Conservation (phyloP, 2,888 invertebrate genomes). For the Idaea dimidiata region DNA sequence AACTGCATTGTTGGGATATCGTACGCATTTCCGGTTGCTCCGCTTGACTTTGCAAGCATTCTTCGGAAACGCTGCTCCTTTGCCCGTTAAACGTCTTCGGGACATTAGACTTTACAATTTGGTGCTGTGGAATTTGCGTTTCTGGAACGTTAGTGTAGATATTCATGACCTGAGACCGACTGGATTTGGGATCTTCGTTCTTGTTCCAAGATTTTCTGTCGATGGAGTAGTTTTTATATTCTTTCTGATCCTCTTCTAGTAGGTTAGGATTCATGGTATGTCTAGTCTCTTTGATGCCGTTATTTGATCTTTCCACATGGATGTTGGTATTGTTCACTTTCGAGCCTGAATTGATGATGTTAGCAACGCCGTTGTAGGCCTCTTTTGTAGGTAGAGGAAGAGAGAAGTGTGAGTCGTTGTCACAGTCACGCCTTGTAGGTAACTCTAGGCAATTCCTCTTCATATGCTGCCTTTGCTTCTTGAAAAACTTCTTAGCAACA, state of each 20-base stretch:
- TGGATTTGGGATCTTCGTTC: constrained; percentile 59
- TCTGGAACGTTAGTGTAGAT: constrained; percentile 84
- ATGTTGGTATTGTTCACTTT: constrained; percentile 92
- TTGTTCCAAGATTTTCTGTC: constrained; percentile 68
- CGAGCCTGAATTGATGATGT: constrained; percentile 85
- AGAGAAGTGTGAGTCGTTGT: constrained; percentile 74
- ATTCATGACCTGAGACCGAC: constrained; percentile 73
- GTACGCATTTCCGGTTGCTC: constrained; percentile 81
- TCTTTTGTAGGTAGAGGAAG: constrained; percentile 73
- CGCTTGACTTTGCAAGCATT: constrained; percentile 68
- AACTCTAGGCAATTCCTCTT: constrained; percentile 87
- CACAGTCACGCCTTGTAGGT: constrained; percentile 81
- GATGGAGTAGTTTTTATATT: constrained; percentile 64
- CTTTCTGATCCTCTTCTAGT: constrained; percentile 82
- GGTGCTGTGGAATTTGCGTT: constrained; percentile 82
- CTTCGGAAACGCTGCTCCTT: constrained; percentile 68
- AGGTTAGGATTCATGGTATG: constrained; percentile 83
- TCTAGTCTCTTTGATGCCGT: constrained; percentile 79
- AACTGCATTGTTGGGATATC: constrained; percentile 86
- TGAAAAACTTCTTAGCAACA: constrained; percentile 95
- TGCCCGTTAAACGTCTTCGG: constrained; percentile 59
- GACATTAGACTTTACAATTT: constrained; percentile 65
- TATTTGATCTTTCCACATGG: constrained; percentile 83
- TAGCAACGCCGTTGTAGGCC: constrained; percentile 77
- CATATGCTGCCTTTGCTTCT: constrained; percentile 88